Evolutionary conservation across 2,797 vertebrate genomes (phyloP).

Genomic region (Alfaro cultratus): DNA sequence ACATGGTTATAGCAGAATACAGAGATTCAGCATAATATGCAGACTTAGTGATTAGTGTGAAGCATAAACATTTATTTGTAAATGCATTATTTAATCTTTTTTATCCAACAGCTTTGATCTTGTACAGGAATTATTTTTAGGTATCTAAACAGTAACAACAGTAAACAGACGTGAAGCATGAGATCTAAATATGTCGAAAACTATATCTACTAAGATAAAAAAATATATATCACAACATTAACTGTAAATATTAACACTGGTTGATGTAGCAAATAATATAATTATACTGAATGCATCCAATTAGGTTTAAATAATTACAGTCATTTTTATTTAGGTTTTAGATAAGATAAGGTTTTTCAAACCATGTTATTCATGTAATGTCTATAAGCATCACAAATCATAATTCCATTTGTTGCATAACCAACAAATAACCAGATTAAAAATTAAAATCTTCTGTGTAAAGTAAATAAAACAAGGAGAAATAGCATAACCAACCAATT

Average conservation of each 20-base stretch:
- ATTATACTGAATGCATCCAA: not conserved
- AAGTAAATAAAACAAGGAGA: slow-evolving; percentile 33
- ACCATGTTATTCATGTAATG: slow-evolving; percentile 73
- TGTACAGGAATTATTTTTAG: not conserved
- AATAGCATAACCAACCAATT: slow-evolving; percentile 40
- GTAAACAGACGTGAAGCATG: slow-evolving; percentile 71
- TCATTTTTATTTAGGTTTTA: not conserved
- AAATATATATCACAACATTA: not conserved
- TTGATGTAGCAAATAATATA: not conserved
- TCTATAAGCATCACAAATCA: slow-evolving; percentile 50
- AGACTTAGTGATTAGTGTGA: slow-evolving; percentile 29
- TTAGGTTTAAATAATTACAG: not conserved
- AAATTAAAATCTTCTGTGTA: slow-evolving; percentile 13
- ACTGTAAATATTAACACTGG: not conserved
- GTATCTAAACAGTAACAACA: slow-evolving; percentile 60
- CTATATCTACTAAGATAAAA: slow-evolving; percentile 32
- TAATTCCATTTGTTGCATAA: slow-evolving; percentile 30
- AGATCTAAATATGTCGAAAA: slow-evolving; percentile 50
- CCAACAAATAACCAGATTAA: slow-evolving; percentile 8
- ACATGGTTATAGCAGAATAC: slow-evolving; percentile 79
- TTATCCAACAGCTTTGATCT: slow-evolving; percentile 4
- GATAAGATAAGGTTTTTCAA: slow-evolving; percentile 16
- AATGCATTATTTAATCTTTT: slow-evolving; percentile 6
- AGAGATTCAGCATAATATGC: slow-evolving; percentile 57
- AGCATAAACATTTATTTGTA: slow-evolving; percentile 10